Conservation (phyloP, 2,797 vertebrate genomes). For the Peromyscus attwateri region DNA sequence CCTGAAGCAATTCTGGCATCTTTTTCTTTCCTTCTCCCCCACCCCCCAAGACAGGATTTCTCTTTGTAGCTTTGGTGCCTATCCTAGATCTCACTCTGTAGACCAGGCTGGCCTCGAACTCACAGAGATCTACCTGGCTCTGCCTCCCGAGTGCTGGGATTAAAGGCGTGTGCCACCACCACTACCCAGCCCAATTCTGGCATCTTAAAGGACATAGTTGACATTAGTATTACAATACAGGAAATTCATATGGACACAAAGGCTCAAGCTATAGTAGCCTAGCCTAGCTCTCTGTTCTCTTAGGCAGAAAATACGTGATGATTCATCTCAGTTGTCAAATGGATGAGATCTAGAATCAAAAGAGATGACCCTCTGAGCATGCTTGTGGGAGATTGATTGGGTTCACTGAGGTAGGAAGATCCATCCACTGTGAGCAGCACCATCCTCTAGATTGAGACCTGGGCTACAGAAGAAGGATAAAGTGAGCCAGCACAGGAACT, state of each 20-base stretch:
- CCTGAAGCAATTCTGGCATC: background rate
- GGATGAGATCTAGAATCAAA: background rate
- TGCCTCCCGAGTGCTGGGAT: too few species aligned
- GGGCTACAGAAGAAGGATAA: background rate
- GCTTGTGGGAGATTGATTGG: background rate
- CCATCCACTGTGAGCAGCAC: background rate
- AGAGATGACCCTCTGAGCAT: background rate
- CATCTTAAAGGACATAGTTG: background rate
- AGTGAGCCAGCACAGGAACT: background rate
- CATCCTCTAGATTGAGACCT: background rate
- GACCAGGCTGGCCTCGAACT: too few species aligned
- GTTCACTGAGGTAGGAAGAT: background rate
- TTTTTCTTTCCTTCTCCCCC: background rate
- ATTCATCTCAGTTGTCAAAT: too few species aligned
- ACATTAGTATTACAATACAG: background rate
- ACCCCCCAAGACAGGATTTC: too few species aligned
- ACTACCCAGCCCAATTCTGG: background rate
- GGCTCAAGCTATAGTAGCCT: background rate
- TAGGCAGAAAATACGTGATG: background rate
- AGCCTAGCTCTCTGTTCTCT: background rate
- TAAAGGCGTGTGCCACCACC: too few species aligned
- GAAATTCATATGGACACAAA: slow-evolving; percentile 26
- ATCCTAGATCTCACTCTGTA: too few species aligned
- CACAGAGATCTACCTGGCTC: too few species aligned
- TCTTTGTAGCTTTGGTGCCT: too few species aligned